Conservation (phyloP, 2,888 invertebrate species). For the Sphaeridia pumilis region DNA sequence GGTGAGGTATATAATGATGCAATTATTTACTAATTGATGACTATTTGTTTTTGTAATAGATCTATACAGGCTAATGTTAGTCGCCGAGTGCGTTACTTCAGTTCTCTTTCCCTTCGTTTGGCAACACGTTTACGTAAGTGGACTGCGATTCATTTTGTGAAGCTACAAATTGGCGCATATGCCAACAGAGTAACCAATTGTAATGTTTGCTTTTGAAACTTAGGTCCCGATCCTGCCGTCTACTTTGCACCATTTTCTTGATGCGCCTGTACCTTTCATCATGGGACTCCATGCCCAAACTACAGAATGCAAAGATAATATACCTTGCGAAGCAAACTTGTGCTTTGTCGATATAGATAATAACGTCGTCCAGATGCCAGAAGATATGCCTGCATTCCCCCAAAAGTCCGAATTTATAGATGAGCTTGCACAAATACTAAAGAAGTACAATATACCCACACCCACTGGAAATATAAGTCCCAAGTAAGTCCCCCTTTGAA, state of each 20-base stretch:
- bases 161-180: no score
- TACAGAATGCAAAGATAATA: conserved; percentile 28
- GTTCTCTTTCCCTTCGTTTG: conserved; percentile 89
- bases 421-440: conserved; percentile 54
- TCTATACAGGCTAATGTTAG: conserved; percentile 88
- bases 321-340: conserved; percentile 59
- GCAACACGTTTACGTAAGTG: conserved; percentile 90
- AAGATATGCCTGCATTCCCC: conserved; percentile 55
- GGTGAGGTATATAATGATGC: background rate
- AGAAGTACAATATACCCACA: conserved; percentile 50
- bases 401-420: conserved; percentile 74
- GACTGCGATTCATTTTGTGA: no score
- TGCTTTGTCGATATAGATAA: conserved; percentile 95
- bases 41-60: conserved; percentile 47
- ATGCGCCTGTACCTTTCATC: conserved; percentile 97
- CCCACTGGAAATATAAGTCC: conserved; percentile 33
- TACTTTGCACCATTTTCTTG: conserved; percentile 86
- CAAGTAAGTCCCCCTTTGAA: conserved; percentile 7
- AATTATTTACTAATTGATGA: background rate
- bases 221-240: conserved; percentile 80
- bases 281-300: conserved; percentile 63
- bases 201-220: background rate
- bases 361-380: conserved; percentile 73
- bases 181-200: background rate
- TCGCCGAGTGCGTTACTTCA: conserved; percentile 83